Conservation (phyloP, 2,888 invertebrate genomes). For the Melanotus villosus region DNA sequence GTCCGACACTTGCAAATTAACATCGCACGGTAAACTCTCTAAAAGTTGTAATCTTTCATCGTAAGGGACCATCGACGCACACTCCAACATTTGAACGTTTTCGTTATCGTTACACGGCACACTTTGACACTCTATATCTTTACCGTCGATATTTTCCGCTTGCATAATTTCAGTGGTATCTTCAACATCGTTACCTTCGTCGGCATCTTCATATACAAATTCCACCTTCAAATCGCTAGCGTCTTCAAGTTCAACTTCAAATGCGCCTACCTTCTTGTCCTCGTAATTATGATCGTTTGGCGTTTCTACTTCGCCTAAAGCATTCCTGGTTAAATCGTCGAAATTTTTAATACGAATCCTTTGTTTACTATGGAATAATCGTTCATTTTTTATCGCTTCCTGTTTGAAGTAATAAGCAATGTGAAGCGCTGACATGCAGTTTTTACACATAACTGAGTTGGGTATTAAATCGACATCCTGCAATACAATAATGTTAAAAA, state of each 20-base stretch:
- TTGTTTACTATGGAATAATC: background rate
- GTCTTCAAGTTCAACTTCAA: constrained; percentile 2
- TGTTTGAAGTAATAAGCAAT: constrained; percentile 6
- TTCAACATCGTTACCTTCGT: background rate
- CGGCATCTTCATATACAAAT: background rate
- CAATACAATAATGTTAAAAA: background rate
- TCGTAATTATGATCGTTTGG: background rate
- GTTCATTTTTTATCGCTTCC: constrained; percentile 12
- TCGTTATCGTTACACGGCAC: background rate
- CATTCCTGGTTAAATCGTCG: background rate
- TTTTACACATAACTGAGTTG: background rate
- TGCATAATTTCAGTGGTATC: too few species aligned
- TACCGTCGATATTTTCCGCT: background rate
- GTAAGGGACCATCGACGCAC: background rate
- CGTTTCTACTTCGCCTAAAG: background rate
- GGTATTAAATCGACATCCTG: constrained; percentile 15
- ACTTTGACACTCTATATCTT: background rate
- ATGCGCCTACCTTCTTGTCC: background rate
- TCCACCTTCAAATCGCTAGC: background rate
- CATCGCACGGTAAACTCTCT: background rate
- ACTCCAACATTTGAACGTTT: background rate
- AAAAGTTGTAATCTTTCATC: background rate
- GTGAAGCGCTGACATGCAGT: constrained; percentile 6
- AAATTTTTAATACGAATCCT: background rate
- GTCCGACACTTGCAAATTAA: background rate